Conservation (phyloP, 1,140 invertebrate genomes). For the Oreohelix idahoensis region DNA sequence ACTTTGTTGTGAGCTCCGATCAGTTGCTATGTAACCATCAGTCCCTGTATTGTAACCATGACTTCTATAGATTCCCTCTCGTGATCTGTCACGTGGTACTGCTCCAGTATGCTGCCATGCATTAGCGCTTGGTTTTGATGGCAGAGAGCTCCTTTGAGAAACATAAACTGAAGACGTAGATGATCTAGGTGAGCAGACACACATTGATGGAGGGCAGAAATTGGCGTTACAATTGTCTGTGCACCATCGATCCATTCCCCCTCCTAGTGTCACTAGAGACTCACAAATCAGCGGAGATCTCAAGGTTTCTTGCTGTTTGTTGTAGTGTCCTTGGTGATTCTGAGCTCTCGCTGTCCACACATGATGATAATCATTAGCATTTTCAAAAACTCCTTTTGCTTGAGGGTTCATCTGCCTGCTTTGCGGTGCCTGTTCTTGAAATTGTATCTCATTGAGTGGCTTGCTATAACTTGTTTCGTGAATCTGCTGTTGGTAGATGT, state of each 20-base stretch:
- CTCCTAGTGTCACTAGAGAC: constrained; percentile 36
- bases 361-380: neutral
- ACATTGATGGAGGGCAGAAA: constrained; percentile 47
- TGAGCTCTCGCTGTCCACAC: neutral
- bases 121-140: neutral
- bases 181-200: constrained; percentile 37
- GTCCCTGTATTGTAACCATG: neutral
- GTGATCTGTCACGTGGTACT: neutral
- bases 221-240: constrained; percentile 55
- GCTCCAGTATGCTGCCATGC: neutral
- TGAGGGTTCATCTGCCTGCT: neutral
- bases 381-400: neutral
- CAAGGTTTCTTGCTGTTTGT: neutral
- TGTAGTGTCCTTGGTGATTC: neutral
- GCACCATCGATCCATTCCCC: constrained; percentile 57
- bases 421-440: neutral
- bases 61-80: neutral
- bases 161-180: neutral
- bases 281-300: neutral
- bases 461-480: neutral
- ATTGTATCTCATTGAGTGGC: neutral
- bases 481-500: neutral
- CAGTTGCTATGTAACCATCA: neutral
- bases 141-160: neutral
- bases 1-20: neutral